Percentiles rank a stretch among this genome's conserved stretches.
These are phyloP conservation scores for Telmatherina bonti DNA, from an alignment of 2,797 vertebrate genomes.

Conservation along the genomic window DNA sequence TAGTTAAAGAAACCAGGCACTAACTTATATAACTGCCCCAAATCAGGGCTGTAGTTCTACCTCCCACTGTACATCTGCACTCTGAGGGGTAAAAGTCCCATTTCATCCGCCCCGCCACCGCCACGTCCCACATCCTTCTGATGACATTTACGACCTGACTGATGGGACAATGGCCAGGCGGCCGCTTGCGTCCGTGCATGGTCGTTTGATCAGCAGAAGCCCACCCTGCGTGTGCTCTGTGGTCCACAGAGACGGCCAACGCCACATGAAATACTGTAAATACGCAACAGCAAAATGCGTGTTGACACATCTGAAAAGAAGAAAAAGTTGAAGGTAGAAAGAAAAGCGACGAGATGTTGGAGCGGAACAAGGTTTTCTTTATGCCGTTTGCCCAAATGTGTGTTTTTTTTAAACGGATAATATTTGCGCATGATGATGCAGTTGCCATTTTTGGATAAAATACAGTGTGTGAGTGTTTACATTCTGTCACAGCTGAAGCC, in stretches of 20 bases:
- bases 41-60: conserved; percentile 28
- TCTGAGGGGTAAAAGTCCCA: conserved; percentile 64
- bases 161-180: conserved; percentile 68
- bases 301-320: conserved; percentile 27
- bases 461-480: conserved; percentile 51
- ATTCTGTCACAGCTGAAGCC: conserved; percentile 37
- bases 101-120: conserved; percentile 45
- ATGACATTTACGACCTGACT: conserved; percentile 76
- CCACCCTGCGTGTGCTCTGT: conserved; percentile 17
- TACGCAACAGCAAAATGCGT: background rate
- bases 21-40: conserved; percentile 32
- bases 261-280: conserved; percentile 25
- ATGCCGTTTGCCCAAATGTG: conserved; percentile 6
- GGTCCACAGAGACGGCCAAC: conserved; percentile 25
- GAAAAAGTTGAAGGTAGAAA: conserved; percentile 22
- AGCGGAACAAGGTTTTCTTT: conserved; percentile 48
- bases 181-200: conserved; percentile 10
- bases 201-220: conserved; percentile 41
- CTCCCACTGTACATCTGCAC: conserved; percentile 41
- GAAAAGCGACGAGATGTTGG: conserved; percentile 14
- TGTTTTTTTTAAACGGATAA: conserved; percentile 27
- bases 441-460: conserved; percentile 44
- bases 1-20: conserved; percentile 68
- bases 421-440: conserved; percentile 41
- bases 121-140: conserved; percentile 51